Conservation (phyloP, 1,140 invertebrate species). For the Aplysia californica region DNA sequence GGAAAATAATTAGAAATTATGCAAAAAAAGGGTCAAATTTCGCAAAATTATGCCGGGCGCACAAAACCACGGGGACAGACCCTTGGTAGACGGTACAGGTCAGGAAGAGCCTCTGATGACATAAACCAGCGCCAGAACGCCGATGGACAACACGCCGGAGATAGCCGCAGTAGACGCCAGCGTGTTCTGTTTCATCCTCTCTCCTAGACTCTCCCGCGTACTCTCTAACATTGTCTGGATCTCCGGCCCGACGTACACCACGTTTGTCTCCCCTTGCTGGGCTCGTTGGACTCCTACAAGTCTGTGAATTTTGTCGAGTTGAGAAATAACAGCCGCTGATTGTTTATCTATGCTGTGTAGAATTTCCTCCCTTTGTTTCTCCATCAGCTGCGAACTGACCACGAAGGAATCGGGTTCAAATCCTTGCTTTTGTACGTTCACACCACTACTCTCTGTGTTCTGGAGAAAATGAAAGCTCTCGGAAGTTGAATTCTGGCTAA, state of each 20-base stretch:
- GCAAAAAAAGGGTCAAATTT: too few species aligned
- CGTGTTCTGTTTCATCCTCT: too few species aligned
- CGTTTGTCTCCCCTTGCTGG: slow-evolving; percentile 12
- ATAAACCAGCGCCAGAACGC: too few species aligned
- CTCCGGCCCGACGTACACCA: slow-evolving; percentile 63
- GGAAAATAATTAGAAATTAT: too few species aligned
- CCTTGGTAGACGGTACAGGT: too few species aligned
- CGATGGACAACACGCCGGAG: too few species aligned
- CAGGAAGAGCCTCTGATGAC: too few species aligned
- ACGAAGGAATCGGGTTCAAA: background rate
- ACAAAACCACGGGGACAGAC: too few species aligned
- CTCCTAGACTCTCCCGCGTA: too few species aligned
- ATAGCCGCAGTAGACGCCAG: too few species aligned
- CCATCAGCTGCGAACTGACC: slow-evolving; percentile 15
- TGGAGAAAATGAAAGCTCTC: slow-evolving; percentile 40
- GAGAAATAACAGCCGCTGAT: slow-evolving; percentile 33
- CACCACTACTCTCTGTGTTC: background rate
- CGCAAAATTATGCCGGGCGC: too few species aligned
- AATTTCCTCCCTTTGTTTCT: too few species aligned
- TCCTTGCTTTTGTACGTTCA: slow-evolving; percentile 1
- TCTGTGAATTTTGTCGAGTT: slow-evolving; percentile 43
- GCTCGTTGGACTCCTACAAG: slow-evolving; percentile 30
- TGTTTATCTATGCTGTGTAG: slow-evolving; percentile 53
- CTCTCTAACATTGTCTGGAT: slow-evolving; percentile 52
- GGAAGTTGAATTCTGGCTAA: slow-evolving; percentile 54